A percentile compares a stretch with the other conserved stretches of the same genome.
These are phyloP conservation scores for Mesoclemmys tuberculata DNA, from an alignment of 2,113 vertebrate genomes.

Conservation along the genomic window DNA sequence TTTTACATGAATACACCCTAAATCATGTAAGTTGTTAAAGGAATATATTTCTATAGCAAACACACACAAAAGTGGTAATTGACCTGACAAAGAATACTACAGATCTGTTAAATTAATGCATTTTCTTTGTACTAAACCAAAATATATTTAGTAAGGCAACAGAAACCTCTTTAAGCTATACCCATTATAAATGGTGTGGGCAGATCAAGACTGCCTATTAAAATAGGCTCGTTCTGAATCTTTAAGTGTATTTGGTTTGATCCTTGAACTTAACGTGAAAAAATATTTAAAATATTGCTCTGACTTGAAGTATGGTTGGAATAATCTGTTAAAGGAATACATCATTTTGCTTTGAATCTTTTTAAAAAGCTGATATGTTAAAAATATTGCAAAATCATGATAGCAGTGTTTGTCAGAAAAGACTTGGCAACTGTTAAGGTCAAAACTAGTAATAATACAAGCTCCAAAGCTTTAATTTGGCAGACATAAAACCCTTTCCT, in stretches of 20 bases:
- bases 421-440: not conserved
- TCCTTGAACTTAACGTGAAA: not conserved
- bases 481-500: not conserved
- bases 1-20: not conserved
- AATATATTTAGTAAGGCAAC: not conserved
- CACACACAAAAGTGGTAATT: not conserved
- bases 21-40: not conserved
- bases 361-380: not conserved
- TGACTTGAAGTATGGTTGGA: not conserved
- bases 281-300: not conserved
- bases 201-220: not conserved
- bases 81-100: not conserved
- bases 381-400: not conserved
- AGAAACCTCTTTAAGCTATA: not conserved
- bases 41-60: not conserved
- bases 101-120: not conserved
- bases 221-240: not conserved
- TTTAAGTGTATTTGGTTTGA: not conserved
- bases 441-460: not conserved
- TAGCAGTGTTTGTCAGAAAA: not conserved
- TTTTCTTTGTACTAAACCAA: not conserved
- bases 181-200: not conserved
- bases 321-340: not conserved
- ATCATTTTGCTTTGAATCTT: not conserved
- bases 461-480: not conserved